Conservation (phyloP, 2,113 vertebrate genomes). For the Rattus norvegicus region DNA sequence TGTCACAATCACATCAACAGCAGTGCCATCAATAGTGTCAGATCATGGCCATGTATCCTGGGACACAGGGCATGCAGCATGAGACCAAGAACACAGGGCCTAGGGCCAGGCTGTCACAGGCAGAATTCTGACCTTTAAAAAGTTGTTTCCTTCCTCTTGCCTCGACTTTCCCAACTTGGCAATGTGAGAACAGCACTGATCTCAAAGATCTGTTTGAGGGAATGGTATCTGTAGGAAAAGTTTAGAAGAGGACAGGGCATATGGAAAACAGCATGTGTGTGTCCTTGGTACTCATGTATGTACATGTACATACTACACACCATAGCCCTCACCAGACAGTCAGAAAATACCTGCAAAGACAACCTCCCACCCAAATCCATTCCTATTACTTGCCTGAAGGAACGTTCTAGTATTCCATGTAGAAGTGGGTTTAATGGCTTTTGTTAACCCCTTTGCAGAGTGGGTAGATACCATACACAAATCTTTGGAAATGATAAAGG, state of each 20-base stretch:
- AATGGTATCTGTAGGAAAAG: background rate
- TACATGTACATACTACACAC: background rate
- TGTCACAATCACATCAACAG: no score
- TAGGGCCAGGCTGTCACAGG: background rate
- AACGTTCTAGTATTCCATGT: background rate
- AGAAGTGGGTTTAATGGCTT: background rate
- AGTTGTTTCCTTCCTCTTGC: background rate
- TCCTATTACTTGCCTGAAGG: background rate
- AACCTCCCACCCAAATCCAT: background rate
- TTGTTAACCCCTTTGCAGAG: background rate
- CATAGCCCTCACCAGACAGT: background rate
- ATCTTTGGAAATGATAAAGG: constrained; percentile 9
- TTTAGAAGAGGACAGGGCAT: background rate
- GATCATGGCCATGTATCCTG: fast-evolving
- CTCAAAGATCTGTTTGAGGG: background rate
- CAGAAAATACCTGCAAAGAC: background rate
- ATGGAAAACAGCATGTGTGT: background rate
- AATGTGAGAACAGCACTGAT: background rate
- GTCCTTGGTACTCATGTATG: background rate
- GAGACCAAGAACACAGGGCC: background rate
- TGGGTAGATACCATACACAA: background rate
- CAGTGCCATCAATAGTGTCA: no score
- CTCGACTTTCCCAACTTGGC: background rate
- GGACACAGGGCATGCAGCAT: fast-evolving
- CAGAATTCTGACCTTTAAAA: background rate